Percentiles rank a stretch among this genome's conserved stretches.
These are phyloP conservation scores for Drosophila biarmipes DNA, from an alignment of 1,140 invertebrate genomes.

Conservation along the genomic window DNA sequence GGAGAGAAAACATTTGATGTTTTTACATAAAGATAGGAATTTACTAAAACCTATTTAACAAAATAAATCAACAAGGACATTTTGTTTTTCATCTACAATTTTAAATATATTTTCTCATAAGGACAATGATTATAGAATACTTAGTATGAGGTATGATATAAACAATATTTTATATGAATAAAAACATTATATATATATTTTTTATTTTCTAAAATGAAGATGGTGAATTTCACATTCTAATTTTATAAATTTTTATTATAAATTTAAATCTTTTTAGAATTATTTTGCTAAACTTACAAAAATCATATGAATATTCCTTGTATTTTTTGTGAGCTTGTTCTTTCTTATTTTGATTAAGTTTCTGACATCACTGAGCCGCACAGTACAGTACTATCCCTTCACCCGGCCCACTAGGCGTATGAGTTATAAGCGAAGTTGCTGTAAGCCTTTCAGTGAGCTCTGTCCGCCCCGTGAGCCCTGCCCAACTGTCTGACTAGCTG, in stretches of 20 bases:
- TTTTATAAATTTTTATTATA: background rate
- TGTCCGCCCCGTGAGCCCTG: constrained; percentile 30
- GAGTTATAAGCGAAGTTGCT: constrained; percentile 74
- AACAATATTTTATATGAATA: too few relatives aligned
- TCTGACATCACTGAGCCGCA: constrained; percentile 26
- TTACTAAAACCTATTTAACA: background rate
- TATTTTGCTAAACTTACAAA: background rate
- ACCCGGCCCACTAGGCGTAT: constrained; percentile 65
- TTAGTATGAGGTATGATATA: too few relatives aligned
- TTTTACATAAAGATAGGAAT: too few relatives aligned
- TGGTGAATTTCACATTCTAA: too few relatives aligned
- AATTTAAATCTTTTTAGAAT: background rate
- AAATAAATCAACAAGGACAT: background rate
- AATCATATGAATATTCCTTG: background rate
- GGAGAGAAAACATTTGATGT: constrained; percentile 1
- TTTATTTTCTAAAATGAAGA: too few relatives aligned
- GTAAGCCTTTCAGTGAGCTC: constrained; percentile 58
- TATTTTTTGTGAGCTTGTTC: background rate
- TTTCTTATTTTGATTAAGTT: background rate
- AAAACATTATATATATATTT: too few relatives aligned
- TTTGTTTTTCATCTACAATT: too few relatives aligned
- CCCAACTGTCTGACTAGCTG: constrained; percentile 20
- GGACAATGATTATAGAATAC: too few relatives aligned
- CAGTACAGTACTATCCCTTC: background rate
- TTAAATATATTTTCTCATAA: too few relatives aligned